Conservation (phyloP, 2,113 vertebrate species). For the Cololabis saira region DNA sequence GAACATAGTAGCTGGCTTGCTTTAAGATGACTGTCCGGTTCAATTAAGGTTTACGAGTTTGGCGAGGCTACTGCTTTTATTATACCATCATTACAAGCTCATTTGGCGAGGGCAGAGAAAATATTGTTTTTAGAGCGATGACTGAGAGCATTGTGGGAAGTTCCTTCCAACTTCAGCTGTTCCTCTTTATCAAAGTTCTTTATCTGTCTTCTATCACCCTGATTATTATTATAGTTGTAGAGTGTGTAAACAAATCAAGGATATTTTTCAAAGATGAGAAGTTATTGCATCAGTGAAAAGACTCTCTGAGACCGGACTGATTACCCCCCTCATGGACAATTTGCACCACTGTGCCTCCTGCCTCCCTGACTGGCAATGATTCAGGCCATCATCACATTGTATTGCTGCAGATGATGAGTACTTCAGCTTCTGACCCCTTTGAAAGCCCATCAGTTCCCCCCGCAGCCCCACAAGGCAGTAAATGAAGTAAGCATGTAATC, state of each 20-base stretch:
- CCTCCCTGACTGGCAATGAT: slow-evolving; percentile 56
- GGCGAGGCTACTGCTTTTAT: slow-evolving; percentile 75
- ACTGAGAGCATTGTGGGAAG: slow-evolving; percentile 61
- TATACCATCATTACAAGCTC: slow-evolving; percentile 78
- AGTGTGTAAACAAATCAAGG: slow-evolving; percentile 32
- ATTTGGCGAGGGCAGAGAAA: slow-evolving; percentile 74
- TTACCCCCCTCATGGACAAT: slow-evolving; percentile 62
- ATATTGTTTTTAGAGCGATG: slow-evolving; percentile 78
- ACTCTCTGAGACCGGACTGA: slow-evolving; percentile 63
- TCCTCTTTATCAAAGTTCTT: slow-evolving; percentile 45
- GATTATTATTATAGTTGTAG: slow-evolving; percentile 35
- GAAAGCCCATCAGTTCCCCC: slow-evolving; percentile 52
- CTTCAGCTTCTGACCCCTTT: slow-evolving; percentile 55
- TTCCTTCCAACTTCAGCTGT: slow-evolving; percentile 49
- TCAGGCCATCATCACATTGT: slow-evolving; percentile 74
- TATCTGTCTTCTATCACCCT: slow-evolving; percentile 14
- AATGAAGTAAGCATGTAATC: slow-evolving; percentile 77
- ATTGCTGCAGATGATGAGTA: slow-evolving; percentile 64
- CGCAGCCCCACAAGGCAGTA: slow-evolving; percentile 60
- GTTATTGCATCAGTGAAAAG: slow-evolving; percentile 61
- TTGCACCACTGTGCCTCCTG: slow-evolving; percentile 50
- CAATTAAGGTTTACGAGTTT: slow-evolving; percentile 83
- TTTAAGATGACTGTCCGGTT: slow-evolving; percentile 78
- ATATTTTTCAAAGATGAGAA: slow-evolving; percentile 38
- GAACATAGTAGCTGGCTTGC: slow-evolving; percentile 49